phyloP scores from a whole-genome alignment of 1,140 invertebrate species.

The Dreissena rostriformis region DNA sequence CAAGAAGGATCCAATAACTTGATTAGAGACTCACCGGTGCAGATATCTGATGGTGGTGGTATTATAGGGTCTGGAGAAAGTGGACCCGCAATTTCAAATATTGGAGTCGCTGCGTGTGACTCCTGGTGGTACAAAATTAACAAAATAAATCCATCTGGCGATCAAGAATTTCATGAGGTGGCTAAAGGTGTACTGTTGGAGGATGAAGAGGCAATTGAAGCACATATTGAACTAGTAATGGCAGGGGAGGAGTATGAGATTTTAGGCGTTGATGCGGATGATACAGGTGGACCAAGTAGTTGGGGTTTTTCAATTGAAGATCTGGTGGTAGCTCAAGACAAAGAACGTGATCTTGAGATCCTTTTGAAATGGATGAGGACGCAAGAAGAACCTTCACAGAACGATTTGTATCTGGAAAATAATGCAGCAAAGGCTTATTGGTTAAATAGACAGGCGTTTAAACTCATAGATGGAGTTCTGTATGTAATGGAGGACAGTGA shows the following conservation, averaged over 20 bases:
- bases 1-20: conserved; percentile 10
- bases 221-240: conserved; percentile 1
- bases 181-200: not conserved
- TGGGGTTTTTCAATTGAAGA: conserved; percentile 14
- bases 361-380: not conserved
- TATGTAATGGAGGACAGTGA: too few relatives aligned
- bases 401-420: too few relatives aligned
- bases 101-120: conserved; percentile 12
- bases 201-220: conserved; percentile 6
- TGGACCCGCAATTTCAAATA: not conserved
- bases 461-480: too few relatives aligned
- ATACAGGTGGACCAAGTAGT: not conserved
- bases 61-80: not conserved
- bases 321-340: conserved; percentile 3
- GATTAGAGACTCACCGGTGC: not conserved
- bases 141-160: conserved; percentile 15
- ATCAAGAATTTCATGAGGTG: not conserved
- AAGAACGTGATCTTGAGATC: conserved; percentile 1
- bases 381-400: too few relatives aligned
- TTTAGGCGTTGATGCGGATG: not conserved
- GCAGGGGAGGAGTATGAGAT: conserved; percentile 1
- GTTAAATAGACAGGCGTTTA: too few relatives aligned
- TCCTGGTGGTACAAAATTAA: conserved; percentile 1
- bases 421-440: too few relatives aligned
- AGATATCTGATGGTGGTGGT: conserved; percentile 15